Percentiles rank a stretch among this genome's conserved stretches.
These are phyloP conservation scores for Miniopterus natalensis DNA, from an alignment of 2,113 vertebrate genomes.

Conservation along the genomic window DNA sequence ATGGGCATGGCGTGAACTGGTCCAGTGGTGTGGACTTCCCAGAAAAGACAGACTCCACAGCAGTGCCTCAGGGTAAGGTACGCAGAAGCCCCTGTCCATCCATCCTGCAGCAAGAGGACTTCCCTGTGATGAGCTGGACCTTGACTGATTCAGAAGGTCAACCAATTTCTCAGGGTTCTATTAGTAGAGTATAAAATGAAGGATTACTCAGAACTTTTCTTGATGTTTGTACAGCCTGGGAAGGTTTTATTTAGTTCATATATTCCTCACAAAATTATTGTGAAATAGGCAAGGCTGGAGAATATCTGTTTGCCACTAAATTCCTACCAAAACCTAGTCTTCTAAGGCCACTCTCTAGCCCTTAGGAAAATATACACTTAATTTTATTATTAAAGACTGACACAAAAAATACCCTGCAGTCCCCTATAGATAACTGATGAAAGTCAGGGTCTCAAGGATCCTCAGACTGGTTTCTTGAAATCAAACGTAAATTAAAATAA, in stretches of 20 bases:
- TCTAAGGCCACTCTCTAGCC: not conserved
- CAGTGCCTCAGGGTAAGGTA: fast-evolving
- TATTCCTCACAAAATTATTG: not conserved
- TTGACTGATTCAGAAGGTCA: not conserved
- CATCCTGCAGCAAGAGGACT: not conserved
- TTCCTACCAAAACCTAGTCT: not conserved
- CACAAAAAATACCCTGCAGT: not conserved
- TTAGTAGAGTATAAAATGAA: not conserved
- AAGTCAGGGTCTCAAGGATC: not conserved
- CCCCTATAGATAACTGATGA: not conserved
- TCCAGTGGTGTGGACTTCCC: not conserved
- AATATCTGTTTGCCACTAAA: not conserved
- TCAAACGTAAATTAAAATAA: not conserved
- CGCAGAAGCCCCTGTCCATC: not conserved
- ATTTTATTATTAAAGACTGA: not conserved
- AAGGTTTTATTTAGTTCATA: not conserved
- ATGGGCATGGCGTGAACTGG: not conserved
- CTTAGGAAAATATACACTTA: not conserved
- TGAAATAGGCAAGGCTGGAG: not conserved
- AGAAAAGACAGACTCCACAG: not conserved
- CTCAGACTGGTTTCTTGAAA: not conserved
- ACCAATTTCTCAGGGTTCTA: not conserved
- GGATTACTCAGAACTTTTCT: not conserved
- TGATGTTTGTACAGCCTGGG: not conserved
- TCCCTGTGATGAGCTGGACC: not conserved